A percentile compares a stretch with the other conserved stretches of the same genome.
phyloP scores from a whole-genome alignment of 1,140 invertebrate species.

The Magallana angulata region DNA sequence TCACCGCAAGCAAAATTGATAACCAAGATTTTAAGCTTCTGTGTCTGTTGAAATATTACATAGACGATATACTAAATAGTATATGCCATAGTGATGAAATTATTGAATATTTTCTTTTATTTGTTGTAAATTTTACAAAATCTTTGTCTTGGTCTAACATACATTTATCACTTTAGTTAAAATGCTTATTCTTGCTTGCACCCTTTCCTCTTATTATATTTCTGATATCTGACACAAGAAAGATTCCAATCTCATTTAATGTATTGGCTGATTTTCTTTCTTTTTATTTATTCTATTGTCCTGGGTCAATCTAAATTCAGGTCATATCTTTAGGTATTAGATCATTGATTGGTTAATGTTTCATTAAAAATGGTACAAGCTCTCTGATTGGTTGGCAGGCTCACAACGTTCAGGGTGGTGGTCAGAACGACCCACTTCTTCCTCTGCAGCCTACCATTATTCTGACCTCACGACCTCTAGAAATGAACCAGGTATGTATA shows the following conservation, averaged over 20 bases:
- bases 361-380: slow-evolving; percentile 40
- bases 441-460: slow-evolving; percentile 53
- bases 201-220: slow-evolving; percentile 16
- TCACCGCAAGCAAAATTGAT: too few relatives aligned
- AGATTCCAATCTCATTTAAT: neutral
- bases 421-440: slow-evolving; percentile 58
- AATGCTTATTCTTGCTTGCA: slow-evolving; percentile 33
- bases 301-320: neutral
- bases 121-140: slow-evolving; percentile 9
- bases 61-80: neutral
- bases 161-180: slow-evolving; percentile 31
- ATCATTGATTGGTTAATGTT: slow-evolving; percentile 41
- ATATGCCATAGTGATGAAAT: neutral
- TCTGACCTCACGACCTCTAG: slow-evolving; percentile 66
- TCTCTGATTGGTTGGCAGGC: slow-evolving; percentile 58
- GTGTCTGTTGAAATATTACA: neutral
- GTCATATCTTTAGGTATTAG: neutral
- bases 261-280: neutral
- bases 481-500: slow-evolving; percentile 67
- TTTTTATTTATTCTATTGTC: slow-evolving; percentile 37
- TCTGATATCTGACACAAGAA: slow-evolving; percentile 21
- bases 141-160: slow-evolving; percentile 19
- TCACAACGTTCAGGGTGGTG: slow-evolving; percentile 61
- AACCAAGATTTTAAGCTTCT: neutral
- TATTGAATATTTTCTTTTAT: slow-evolving; percentile 11